Evolutionary conservation across 1,140 invertebrate species (phyloP).

Genomic region (Teleogryllus occipitalis): DNA sequence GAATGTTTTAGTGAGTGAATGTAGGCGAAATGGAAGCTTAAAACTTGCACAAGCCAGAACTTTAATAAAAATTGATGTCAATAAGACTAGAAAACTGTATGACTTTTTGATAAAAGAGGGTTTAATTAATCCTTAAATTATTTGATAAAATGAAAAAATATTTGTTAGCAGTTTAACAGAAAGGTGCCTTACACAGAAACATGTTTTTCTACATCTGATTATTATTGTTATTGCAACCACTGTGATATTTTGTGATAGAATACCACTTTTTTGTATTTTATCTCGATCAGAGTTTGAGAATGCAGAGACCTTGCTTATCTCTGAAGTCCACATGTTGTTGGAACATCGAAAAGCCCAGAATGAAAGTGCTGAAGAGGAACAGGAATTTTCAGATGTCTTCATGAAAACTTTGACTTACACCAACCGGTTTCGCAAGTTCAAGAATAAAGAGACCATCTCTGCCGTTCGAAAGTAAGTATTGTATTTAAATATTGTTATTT

Average conservation of each 20-base stretch:
- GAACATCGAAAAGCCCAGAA: conserved; percentile 96
- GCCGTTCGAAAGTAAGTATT: conserved; percentile 72
- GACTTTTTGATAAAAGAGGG: conserved; percentile 69
- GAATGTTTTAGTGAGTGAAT: conserved; percentile 61
- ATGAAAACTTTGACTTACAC: conserved; percentile 96
- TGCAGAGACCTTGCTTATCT: conserved; percentile 94
- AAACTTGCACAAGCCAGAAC: conserved; percentile 68
- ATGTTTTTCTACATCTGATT: background rate
- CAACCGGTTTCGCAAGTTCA: conserved; percentile 92
- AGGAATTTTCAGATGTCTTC: conserved; percentile 97
- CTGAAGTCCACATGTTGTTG: conserved; percentile 95
- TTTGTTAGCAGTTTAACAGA: background rate
- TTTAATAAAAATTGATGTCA: conserved; percentile 86
- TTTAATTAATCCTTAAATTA: conserved; percentile 1
- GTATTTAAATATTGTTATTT: background rate
- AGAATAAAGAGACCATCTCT: conserved; percentile 96
- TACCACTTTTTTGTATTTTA: background rate
- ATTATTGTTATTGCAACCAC: background rate
- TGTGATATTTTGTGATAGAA: background rate
- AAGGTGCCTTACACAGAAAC: background rate
- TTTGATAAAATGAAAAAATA: background rate
- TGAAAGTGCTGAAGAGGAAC: conserved; percentile 96
- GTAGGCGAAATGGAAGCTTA: conserved; percentile 59
- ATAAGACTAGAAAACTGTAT: conserved; percentile 84
- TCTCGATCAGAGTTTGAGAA: conserved; percentile 84